phyloP scores from a whole-genome alignment of 2,797 vertebrate genomes.

The Acipenser transmontanus region DNA sequence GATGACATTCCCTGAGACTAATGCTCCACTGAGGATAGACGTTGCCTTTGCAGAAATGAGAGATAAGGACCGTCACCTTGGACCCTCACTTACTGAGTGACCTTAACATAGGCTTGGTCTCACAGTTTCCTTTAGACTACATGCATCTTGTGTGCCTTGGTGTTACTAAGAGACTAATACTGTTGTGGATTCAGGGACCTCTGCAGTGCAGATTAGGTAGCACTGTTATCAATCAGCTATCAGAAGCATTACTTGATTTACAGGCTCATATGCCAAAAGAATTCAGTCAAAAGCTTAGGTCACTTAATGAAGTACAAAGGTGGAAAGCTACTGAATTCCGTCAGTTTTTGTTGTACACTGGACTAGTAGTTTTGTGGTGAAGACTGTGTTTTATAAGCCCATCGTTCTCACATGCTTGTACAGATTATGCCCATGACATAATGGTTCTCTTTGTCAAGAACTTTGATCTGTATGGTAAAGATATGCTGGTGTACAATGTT shows the following conservation, averaged over 20 bases:
- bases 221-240: no score
- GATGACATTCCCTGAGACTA: constrained; percentile 1
- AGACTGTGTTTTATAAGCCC: neutral
- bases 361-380: no score
- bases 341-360: neutral
- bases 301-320: neutral
- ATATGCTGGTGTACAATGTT: neutral
- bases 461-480: neutral
- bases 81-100: neutral
- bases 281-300: neutral
- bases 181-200: neutral
- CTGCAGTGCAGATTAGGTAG: neutral
- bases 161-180: neutral
- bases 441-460: neutral
- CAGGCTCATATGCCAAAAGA: neutral
- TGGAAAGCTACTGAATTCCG: neutral
- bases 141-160: neutral
- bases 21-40: neutral
- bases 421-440: no score
- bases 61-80: neutral
- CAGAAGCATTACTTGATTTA: neutral
- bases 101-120: neutral
- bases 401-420: neutral
- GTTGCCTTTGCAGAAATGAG: neutral
- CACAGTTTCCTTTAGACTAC: neutral